These are phyloP conservation scores for Phthorimaea operculella DNA, from an alignment of 1,140 invertebrate species.

Conservation along the genomic window DNA sequence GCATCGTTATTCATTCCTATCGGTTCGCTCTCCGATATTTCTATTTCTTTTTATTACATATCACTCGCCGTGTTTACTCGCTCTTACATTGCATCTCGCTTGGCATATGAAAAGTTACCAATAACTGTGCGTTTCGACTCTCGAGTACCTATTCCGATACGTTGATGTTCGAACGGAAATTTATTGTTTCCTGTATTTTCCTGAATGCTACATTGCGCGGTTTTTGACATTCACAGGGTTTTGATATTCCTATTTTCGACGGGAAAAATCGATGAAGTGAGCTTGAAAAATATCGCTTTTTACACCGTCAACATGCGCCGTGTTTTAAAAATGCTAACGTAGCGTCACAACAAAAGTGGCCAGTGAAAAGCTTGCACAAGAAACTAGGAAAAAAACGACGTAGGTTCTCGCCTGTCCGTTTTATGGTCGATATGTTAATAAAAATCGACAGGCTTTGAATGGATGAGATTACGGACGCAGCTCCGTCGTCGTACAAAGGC, in stretches of 20 bases:
- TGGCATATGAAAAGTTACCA: constrained; percentile 1
- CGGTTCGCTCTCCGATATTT: constrained; percentile 21
- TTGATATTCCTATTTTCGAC: too few species aligned
- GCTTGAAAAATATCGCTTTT: not conserved
- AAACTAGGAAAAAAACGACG: constrained; percentile 42
- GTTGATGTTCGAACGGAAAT: not conserved
- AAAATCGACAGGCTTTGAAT: constrained; percentile 36
- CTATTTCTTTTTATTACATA: constrained; percentile 19
- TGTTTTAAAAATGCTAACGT: constrained; percentile 21
- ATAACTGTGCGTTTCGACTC: not conserved
- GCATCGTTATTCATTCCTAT: constrained; percentile 37
- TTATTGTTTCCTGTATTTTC: too few species aligned
- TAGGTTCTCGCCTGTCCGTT: constrained; percentile 31
- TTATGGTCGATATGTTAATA: constrained; percentile 60
- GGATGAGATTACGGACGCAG: constrained; percentile 23
- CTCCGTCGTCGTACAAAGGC: constrained; percentile 13
- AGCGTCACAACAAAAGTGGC: constrained; percentile 26
- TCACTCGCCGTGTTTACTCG: not conserved
- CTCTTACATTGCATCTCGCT: constrained; percentile 1
- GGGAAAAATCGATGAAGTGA: too few species aligned
- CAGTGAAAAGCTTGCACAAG: constrained; percentile 32
- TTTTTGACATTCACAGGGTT: too few species aligned
- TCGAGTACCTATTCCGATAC: not conserved
- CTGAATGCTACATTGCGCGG: too few species aligned
- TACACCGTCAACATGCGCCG: constrained; percentile 6